Evolutionary conservation across 2,797 vertebrate genomes (phyloP).

Genomic region (Erethizon dorsatum): DNA sequence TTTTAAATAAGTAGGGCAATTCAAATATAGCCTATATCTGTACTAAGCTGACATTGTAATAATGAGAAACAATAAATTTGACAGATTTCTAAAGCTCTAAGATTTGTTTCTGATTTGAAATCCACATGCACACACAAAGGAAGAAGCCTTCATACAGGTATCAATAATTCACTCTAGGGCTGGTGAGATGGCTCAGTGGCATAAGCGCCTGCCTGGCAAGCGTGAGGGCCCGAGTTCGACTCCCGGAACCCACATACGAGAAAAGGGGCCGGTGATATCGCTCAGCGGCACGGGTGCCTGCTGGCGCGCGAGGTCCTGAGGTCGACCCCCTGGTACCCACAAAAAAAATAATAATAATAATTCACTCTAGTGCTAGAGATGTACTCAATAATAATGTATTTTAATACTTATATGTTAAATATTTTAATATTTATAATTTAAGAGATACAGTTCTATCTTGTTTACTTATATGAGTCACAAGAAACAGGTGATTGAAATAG

Average conservation of each 20-base stretch:
- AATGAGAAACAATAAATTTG: not conserved
- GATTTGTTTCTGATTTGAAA: not conserved
- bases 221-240: too few species aligned
- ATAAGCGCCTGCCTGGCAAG: too few species aligned
- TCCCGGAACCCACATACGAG: too few species aligned
- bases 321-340: too few species aligned
- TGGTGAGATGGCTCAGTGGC: too few species aligned
- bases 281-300: too few species aligned
- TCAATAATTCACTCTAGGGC: too few species aligned
- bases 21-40: not conserved
- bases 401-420: not conserved
- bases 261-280: too few species aligned
- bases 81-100: not conserved
- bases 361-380: not conserved
- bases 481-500: slow-evolving; percentile 13
- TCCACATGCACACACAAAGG: not conserved
- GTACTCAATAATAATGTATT: not conserved
- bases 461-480: not conserved
- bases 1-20: not conserved
- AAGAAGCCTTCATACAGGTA: not conserved
- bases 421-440: slow-evolving; percentile 40
- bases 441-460: not conserved
- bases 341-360: too few species aligned
- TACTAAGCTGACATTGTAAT: not conserved
- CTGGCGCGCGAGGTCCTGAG: too few species aligned